Evolutionary conservation across 2,888 invertebrate species (phyloP).

Genomic region (Cactoblastis cactorum): DNA sequence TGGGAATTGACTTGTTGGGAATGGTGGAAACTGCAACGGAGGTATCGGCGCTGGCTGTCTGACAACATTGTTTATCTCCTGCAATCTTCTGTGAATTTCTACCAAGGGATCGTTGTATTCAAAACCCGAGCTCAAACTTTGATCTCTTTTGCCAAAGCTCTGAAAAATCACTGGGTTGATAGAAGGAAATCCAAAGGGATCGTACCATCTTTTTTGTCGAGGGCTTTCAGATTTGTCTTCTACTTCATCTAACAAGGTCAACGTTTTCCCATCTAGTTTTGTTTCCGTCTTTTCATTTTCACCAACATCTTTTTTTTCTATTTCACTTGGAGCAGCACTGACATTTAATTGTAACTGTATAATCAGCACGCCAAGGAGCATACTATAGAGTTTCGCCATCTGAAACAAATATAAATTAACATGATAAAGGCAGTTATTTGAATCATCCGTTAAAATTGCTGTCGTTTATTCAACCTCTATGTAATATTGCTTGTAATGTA

Average conservation of each 20-base stretch:
- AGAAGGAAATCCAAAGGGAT: conserved; percentile 39
- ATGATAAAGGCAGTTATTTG: not conserved
- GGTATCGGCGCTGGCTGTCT: conserved; percentile 36
- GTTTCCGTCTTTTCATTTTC: too few species aligned
- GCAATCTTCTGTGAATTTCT: conserved; percentile 41
- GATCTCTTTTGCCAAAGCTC: conserved; percentile 33
- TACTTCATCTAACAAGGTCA: conserved; percentile 25
- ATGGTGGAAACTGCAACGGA: conserved; percentile 23
- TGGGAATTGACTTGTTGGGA: conserved; percentile 31
- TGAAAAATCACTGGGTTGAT: conserved; percentile 34
- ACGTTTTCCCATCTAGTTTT: conserved; percentile 29
- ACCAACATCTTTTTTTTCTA: conserved; percentile 32
- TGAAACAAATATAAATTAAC: conserved; percentile 40
- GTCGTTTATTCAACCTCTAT: too few species aligned
- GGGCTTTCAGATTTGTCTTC: conserved; percentile 23
- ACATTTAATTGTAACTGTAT: conserved; percentile 41
- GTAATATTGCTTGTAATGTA: too few species aligned
- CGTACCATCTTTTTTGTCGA: conserved; percentile 49
- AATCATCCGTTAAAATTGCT: too few species aligned
- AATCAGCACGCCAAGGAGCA: conserved; percentile 39
- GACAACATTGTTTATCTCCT: conserved; percentile 38
- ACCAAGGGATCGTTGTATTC: conserved; percentile 40
- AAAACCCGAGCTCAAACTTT: conserved; percentile 30
- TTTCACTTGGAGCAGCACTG: conserved; percentile 46
- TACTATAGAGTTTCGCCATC: conserved; percentile 44